Conservation (phyloP, 2,888 invertebrate genomes). For the Apantesis nais region DNA sequence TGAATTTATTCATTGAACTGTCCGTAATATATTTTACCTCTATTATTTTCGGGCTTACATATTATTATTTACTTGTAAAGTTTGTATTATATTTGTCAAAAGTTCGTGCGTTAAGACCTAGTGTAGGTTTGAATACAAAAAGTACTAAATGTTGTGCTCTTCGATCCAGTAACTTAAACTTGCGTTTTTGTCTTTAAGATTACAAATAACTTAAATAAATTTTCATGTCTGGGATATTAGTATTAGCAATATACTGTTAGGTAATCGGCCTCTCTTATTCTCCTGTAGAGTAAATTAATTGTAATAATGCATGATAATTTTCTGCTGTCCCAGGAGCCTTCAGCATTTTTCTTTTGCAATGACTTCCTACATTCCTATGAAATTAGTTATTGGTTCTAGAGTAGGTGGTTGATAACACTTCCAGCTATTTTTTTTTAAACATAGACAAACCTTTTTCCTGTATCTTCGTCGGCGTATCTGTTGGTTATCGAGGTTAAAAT, state of each 20-base stretch:
- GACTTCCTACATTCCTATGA: no score
- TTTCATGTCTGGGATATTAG: background rate
- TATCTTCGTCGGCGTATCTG: no score
- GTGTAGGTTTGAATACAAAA: background rate
- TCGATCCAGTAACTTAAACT: background rate
- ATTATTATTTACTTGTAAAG: background rate
- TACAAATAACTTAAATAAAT: background rate
- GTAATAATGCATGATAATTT: no score
- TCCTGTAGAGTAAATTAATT: no score
- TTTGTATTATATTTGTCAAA: background rate
- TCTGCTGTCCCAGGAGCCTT: background rate
- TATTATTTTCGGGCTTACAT: background rate
- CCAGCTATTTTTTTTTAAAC: no score
- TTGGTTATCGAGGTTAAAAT: no score
- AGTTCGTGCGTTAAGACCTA: background rate
- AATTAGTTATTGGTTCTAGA: no score
- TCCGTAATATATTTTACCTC: background rate
- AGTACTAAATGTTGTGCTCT: background rate
- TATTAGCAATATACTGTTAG: background rate
- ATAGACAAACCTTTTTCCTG: no score
- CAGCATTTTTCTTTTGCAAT: no score
- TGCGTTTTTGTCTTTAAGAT: background rate
- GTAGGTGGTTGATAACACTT: no score
- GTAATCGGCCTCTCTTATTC: no score
- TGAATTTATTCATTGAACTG: slow-evolving; percentile 3